Conservation (phyloP, 2,113 vertebrate genomes). For the Leucoraja erinaceus region DNA sequence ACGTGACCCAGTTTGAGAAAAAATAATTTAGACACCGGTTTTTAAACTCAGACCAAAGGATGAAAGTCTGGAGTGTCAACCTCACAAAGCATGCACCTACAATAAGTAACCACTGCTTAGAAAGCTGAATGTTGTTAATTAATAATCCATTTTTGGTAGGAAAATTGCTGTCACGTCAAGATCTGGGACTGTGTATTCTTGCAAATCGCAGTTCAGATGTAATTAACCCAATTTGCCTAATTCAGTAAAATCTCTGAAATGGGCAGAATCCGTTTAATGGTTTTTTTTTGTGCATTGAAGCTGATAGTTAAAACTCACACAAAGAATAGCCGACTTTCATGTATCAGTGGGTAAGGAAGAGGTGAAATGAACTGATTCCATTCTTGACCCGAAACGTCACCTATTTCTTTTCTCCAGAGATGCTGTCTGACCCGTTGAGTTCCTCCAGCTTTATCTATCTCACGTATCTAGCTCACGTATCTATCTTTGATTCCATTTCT, state of each 20-base stretch:
- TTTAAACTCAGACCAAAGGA: conserved; percentile 57
- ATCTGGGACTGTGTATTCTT: background rate
- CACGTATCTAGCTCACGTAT: too few species aligned
- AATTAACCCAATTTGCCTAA: background rate
- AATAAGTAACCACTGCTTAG: conserved; percentile 46
- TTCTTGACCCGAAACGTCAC: background rate
- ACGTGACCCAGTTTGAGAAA: conserved; percentile 8
- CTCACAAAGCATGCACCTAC: conserved; percentile 43
- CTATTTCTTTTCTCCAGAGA: too few species aligned
- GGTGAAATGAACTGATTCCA: background rate
- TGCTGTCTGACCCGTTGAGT: too few species aligned
- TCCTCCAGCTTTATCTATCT: too few species aligned
- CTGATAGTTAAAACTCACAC: background rate
- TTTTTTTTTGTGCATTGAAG: background rate
- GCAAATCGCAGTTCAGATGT: background rate
- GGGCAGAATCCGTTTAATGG: background rate
- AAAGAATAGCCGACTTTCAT: background rate
- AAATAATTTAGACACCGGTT: conserved; percentile 23
- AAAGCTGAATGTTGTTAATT: conserved; percentile 64
- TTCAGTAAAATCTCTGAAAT: background rate
- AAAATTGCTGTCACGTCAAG: conserved; percentile 27
- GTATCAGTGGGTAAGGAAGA: background rate
- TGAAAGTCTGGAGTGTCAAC: conserved; percentile 60
- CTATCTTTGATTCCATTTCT: background rate
- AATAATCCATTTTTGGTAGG: conserved; percentile 51